Conservation (phyloP, 1,140 invertebrate genomes). For the Lepidotrigona ventralis region DNA sequence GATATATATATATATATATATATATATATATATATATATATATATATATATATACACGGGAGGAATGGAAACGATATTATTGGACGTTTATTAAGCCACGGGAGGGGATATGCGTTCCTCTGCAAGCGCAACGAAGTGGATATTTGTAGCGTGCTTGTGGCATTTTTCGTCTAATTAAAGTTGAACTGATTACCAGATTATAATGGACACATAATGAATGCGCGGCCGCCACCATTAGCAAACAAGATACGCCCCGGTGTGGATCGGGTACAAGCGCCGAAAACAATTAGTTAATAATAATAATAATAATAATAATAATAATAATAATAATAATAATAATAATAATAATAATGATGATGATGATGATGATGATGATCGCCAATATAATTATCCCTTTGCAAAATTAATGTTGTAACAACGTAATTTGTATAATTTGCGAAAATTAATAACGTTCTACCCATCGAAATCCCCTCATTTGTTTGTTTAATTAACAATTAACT, state of each 20-base stretch:
- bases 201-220: conserved; percentile 38
- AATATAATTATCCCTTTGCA: conserved; percentile 16
- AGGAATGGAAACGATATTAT: not conserved
- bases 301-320: no score
- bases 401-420: not conserved
- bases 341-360: not conserved
- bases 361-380: not conserved
- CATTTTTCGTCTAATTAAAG: conserved; percentile 14
- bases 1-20: no score
- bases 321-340: no score
- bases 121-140: not conserved
- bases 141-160: not conserved
- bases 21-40: no score
- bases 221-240: conserved; percentile 5
- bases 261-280: not conserved
- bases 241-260: conserved; percentile 10
- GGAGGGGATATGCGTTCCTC: no score
- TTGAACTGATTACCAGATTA: conserved; percentile 28
- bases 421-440: conserved; percentile 3
- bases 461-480: not conserved
- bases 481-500: not conserved
- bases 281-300: conserved; percentile 43
- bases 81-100: not conserved
- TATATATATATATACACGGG: not conserved
- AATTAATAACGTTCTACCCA: not conserved